These are phyloP conservation scores for Trinectes maculatus DNA, from an alignment of 2,113 vertebrate genomes.

Conservation along the genomic window DNA sequence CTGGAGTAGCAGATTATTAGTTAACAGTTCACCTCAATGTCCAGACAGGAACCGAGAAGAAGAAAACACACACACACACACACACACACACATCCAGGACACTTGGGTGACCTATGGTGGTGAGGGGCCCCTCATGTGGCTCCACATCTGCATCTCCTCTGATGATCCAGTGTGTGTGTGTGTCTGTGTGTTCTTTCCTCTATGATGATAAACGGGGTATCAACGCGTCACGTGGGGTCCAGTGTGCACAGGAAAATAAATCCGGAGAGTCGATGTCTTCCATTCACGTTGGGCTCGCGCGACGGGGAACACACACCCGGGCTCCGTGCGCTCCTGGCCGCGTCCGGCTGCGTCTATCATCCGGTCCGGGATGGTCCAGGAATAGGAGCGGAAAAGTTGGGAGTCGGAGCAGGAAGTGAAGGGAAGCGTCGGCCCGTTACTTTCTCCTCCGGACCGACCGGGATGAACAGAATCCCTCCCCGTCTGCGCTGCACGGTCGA, in stretches of 20 bases:
- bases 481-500: slow-evolving; percentile 64
- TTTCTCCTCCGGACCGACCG: slow-evolving; percentile 20
- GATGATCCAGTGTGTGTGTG: slow-evolving; percentile 25
- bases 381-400: slow-evolving; percentile 54
- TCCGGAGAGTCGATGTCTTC: slow-evolving; percentile 49
- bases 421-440: slow-evolving; percentile 40
- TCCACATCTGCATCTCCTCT: slow-evolving; percentile 66
- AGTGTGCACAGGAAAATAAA: slow-evolving; percentile 53
- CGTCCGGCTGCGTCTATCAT: slow-evolving; percentile 63
- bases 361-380: slow-evolving; percentile 25
- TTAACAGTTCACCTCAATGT: slow-evolving; percentile 37
- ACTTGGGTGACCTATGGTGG: slow-evolving; percentile 63
- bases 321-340: slow-evolving; percentile 38
- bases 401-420: no score
- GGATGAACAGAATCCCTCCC: slow-evolving; percentile 73
- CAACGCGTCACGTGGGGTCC: slow-evolving; percentile 67
- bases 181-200: slow-evolving; percentile 20
- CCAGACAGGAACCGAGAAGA: slow-evolving; percentile 42
- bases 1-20: slow-evolving; percentile 31
- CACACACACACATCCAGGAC: slow-evolving; percentile 47
- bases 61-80: slow-evolving; percentile 7
- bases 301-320: slow-evolving; percentile 21
- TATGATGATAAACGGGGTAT: slow-evolving; percentile 40
- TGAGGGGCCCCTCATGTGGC: slow-evolving; percentile 63
- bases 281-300: slow-evolving; percentile 38